Base-by-base conservation (phyloP, 1,140 invertebrate genomes). In the Sweltsa coloradensis region DNA sequence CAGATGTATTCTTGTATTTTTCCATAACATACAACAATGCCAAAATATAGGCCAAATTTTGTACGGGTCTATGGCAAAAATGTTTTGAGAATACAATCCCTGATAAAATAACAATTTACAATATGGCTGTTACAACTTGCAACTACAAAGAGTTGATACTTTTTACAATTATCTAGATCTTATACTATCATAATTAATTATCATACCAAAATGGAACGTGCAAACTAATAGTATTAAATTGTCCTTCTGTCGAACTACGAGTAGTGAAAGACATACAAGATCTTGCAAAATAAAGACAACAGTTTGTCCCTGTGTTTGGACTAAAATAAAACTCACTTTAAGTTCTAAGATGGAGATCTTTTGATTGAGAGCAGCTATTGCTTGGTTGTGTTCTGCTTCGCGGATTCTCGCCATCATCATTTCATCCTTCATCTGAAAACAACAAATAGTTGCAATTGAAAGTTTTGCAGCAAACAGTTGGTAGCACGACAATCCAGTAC, bases 261-360 rank as follows among this genome's bases (percentile, higher is more conserved):
- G 29, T 31, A 31, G 9, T 31, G 14, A 47, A 40, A 19, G 23
- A 50, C 31, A 42, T 21, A 43, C 0, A 45, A 47, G 47, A 45
- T 41, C 25, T 45, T 21, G 3, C 7, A 37, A 47, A 31, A 11
- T n/a, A 18, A 40, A 9, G 19, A 40, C 19, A 7, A 13, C 19
- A 40, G 19, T n/a, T n/a, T 40, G 11, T 40, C 19, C 19, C n/a
- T n/a, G n/a, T n/a, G n/a, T n/a, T n/a, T n/a, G 19, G 19, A 9
- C 11, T 11, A 39, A 42, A 39, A 34, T 19, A 23, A 43, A 4
- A 51, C 50, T 57, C 68, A 90, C 90, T 76, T 92, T 92, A 49
- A 89, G 75, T 70, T 97, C 92, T 47, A 97, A 75, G 57, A 88
- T 77, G 6, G 92, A 94, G 49, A 97, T 91, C 68, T 91, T 90